phyloP scores from a whole-genome alignment of 2,888 invertebrate genomes.

The Lathronympha strigana region DNA sequence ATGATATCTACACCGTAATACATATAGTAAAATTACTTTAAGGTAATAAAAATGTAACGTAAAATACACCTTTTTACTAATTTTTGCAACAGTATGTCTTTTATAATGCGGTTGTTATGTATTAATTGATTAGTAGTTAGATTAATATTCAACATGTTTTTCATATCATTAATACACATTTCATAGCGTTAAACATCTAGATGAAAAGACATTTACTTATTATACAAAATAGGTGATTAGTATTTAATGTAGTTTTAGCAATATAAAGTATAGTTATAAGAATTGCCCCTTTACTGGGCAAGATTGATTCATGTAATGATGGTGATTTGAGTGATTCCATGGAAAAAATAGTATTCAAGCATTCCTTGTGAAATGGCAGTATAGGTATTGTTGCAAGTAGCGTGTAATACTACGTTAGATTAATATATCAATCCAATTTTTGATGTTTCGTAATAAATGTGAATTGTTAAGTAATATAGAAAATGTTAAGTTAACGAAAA shows the following conservation, averaged over 20 bases:
- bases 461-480: conserved; percentile 31
- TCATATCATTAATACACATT: conserved; percentile 79
- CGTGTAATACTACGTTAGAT: conserved; percentile 33
- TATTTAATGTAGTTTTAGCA: conserved; percentile 66
- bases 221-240: conserved; percentile 56
- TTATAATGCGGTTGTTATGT: conserved; percentile 39
- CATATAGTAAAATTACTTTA: neutral
- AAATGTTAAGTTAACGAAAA: conserved; percentile 26
- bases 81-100: conserved; percentile 25
- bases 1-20: too few relatives aligned
- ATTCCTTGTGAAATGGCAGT: conserved; percentile 37
- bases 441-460: conserved; percentile 38
- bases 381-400: conserved; percentile 29
- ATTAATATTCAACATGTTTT: conserved; percentile 64
- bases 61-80: too few relatives aligned
- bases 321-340: conserved; percentile 34
- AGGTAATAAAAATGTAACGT: neutral
- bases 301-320: conserved; percentile 29
- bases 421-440: conserved; percentile 37
- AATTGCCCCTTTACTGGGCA: conserved; percentile 65
- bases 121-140: conserved; percentile 51
- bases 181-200: conserved; percentile 78
- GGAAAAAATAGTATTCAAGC: conserved; percentile 26
- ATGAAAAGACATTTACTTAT: conserved; percentile 71
- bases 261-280: conserved; percentile 63